These are phyloP conservation scores for Oreochromis tanganicae DNA, from an alignment of 2,113 vertebrate species.

Conservation along the genomic window DNA sequence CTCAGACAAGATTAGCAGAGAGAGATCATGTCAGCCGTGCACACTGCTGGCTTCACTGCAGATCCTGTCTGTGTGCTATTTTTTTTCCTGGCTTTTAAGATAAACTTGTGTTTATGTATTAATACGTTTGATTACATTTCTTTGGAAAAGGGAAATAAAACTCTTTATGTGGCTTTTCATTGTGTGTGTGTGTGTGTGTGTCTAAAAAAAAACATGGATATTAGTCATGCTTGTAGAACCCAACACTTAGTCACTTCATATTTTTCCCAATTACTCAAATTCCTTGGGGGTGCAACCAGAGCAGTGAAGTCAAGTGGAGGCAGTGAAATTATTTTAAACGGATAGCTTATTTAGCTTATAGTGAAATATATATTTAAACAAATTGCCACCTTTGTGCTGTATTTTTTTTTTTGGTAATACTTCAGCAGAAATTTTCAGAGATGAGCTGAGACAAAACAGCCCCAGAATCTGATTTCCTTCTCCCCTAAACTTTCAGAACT, in stretches of 20 bases:
- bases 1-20: constrained; percentile 41
- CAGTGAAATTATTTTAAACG: neutral
- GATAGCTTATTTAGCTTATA: neutral
- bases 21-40: constrained; percentile 14
- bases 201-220: neutral
- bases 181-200: neutral
- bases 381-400: neutral
- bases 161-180: neutral
- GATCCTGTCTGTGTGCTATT: neutral
- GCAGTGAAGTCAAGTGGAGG: neutral
- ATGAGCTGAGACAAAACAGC: constrained; percentile 37
- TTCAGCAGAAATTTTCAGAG: neutral
- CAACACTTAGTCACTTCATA: neutral
- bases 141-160: neutral
- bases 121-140: neutral
- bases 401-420: neutral
- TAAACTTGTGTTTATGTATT: neutral
- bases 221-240: neutral
- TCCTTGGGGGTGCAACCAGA: neutral
- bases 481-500: constrained; percentile 57
- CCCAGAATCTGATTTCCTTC: constrained; percentile 24
- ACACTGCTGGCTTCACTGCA: neutral
- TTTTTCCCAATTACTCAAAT: neutral
- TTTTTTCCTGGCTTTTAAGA: neutral
- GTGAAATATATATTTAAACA: neutral